phyloP scores from a whole-genome alignment of 2,888 invertebrate genomes.

The Pycnomerus fuliginosus region DNA sequence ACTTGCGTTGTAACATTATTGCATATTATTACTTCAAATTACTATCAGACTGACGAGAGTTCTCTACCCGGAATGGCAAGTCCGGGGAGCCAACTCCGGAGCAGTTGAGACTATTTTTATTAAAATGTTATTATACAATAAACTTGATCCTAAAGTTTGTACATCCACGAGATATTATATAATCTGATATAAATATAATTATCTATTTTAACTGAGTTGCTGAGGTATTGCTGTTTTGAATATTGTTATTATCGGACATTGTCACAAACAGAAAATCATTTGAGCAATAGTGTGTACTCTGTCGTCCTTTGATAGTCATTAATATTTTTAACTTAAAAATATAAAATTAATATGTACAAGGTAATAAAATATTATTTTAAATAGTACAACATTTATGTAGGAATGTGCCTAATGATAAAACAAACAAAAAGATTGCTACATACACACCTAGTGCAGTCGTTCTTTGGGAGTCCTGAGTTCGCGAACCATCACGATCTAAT shows the following conservation, averaged over 20 bases:
- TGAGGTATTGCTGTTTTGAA: constrained; percentile 55
- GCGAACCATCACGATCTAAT: not conserved
- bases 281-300: constrained; percentile 42
- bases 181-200: constrained; percentile 52
- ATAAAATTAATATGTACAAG: constrained; percentile 40
- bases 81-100: constrained; percentile 10
- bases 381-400: constrained; percentile 41
- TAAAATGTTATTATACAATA: constrained; percentile 31
- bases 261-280: constrained; percentile 30
- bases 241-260: constrained; percentile 43
- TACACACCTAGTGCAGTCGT: constrained; percentile 31
- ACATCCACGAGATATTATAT: constrained; percentile 50
- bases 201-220: constrained; percentile 52
- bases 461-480: constrained; percentile 3
- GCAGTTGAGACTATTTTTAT: constrained; percentile 8
- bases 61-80: constrained; percentile 4
- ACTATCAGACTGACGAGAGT: constrained; percentile 8
- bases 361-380: constrained; percentile 35
- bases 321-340: constrained; percentile 26
- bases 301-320: constrained; percentile 33
- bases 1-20: constrained; percentile 52
- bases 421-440: constrained; percentile 38
- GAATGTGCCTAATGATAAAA: constrained; percentile 43
- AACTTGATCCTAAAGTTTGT: constrained; percentile 48
- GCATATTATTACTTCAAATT: constrained; percentile 46